These are phyloP conservation scores for Danionella dracula DNA, from an alignment of 2,797 vertebrate genomes.

Conservation along the genomic window DNA sequence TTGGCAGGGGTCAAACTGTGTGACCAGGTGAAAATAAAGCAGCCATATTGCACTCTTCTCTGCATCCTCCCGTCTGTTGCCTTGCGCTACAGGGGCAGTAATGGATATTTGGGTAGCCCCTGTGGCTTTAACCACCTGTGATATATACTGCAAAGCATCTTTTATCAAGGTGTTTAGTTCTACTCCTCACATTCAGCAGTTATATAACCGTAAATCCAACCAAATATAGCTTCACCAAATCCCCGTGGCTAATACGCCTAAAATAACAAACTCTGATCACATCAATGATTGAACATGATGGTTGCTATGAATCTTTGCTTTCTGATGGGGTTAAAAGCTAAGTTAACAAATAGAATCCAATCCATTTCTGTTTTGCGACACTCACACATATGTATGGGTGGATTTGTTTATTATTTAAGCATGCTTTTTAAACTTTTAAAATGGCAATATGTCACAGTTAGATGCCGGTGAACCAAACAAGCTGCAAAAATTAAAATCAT, in stretches of 20 bases:
- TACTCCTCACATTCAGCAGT: constrained; percentile 37
- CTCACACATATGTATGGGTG: not conserved
- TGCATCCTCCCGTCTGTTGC: constrained; percentile 58
- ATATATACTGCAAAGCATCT: constrained; percentile 65
- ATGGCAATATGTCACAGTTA: constrained; percentile 14
- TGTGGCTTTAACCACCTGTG: constrained; percentile 71
- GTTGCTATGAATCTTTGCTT: constrained; percentile 3
- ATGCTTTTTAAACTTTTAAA: constrained; percentile 28
- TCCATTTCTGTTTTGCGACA: not conserved
- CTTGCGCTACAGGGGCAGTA: constrained; percentile 60
- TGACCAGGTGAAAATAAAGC: constrained; percentile 76
- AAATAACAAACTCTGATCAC: constrained; percentile 34
- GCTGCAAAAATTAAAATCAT: constrained; percentile 28
- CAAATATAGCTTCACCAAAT: constrained; percentile 27
- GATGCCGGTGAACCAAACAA: constrained; percentile 20
- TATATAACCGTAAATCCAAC: constrained; percentile 30
- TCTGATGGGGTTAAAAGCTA: not conserved
- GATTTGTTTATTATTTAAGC: constrained; percentile 21
- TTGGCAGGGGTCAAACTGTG: constrained; percentile 77
- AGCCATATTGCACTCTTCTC: constrained; percentile 72
- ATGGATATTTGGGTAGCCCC: constrained; percentile 68
- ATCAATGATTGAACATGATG: constrained; percentile 26
- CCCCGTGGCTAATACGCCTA: not conserved
- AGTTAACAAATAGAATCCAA: not conserved
- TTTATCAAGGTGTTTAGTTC: constrained; percentile 53